Base-by-base conservation (phyloP, 2,797 vertebrate species). In the Centropyge bicolor region DNA sequence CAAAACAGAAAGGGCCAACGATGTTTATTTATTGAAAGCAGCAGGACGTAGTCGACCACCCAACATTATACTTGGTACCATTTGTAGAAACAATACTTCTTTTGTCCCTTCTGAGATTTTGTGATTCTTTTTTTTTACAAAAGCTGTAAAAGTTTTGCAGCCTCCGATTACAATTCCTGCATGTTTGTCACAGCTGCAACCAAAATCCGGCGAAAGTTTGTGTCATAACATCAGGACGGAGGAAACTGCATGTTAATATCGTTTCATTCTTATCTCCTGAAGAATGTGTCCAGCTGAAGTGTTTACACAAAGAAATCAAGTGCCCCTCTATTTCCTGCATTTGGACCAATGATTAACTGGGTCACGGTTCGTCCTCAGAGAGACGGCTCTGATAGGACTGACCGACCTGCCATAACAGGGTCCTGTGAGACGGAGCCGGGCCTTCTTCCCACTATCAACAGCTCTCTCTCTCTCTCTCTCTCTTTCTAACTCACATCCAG, bases 291-390 rank as follows among this genome's bases (percentile, higher is more conserved):
- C 74, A 24, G 49, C 35, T 65, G 41, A 79, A 48, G 48, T 69
- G 55, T 80, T 85, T 71, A 73, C 38, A 82, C 54, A 67, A 78
- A 70, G 62, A 79, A 66, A 74, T 54, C 69, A 81, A 80, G 72
- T 65, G 59, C 70, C 70, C 65, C 63, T 46, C 16, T 19, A 71
- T 78, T 81, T 82, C 65, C 64, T 63, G 40, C 59, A 78, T 83
- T 82, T 83, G 78, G 82, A 80, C 71, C 76, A 75, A 38, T 88
- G 84, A 88, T 91, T 88, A 91, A 86, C 86, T 89, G 57, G 87
- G 86, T 92, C 90, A 89, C 38, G 80, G 85, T 86, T 87, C 64
- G 49, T 67, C 56, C 82, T 82, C 66, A 45, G 70, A 80, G 61
- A 73, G 78, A 66, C 43, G 67, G 48, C 70, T 80, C 65, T 71